Base-by-base conservation (phyloP, 2,888 invertebrate species). In the Sclerodermus sp. region DNA sequence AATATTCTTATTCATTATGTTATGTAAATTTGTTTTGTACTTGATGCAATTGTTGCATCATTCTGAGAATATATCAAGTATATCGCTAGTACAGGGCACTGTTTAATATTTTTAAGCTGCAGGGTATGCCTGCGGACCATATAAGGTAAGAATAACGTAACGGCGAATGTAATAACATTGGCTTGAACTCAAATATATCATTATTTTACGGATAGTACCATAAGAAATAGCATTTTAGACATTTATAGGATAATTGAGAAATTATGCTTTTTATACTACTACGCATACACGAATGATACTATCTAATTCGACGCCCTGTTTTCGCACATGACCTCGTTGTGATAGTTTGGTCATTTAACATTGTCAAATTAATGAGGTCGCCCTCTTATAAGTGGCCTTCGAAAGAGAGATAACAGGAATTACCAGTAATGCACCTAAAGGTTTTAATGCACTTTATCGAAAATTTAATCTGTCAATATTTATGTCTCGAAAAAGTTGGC, bases 281-380 rank as follows among this genome's bases (percentile, higher is more conserved):
- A 23, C 23, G 23, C 23, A 23, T 23, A 23, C 8, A 5, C 23
- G 23, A 23, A 5, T 23, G 3, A 5, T 23, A 3, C 4, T 8
- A 23, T 23, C 8, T 8, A 3, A 9, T 15, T 47, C 55, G 53
- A 49, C 59, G 60, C 56, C 55, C 47, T 45, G 45, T 53, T 51
- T 53, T 48, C 31, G 44, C 45, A 47, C 23, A 34, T 59, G 63
- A 34, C 53, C 60, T 51, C 56, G 43, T 59, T 59, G 49, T 41
- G 23, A 31, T 34, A 47, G 44, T 31, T 31, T 31, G 38, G 42
- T 38, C 40, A n/a, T n/a, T 42, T 45, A 49, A 52, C 46, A 57
- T 58, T 55, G 58, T 55, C 58, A 52, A 62, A 64, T 58, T 42
- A 15, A 17, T 53, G 57, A 63, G 62, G 58, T 51, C 49, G 44